A percentile compares a stretch with the other conserved stretches of the same genome.
Conservation (phyloP, 1,140 invertebrate genomes). For the Cepaea nemoralis region DNA sequence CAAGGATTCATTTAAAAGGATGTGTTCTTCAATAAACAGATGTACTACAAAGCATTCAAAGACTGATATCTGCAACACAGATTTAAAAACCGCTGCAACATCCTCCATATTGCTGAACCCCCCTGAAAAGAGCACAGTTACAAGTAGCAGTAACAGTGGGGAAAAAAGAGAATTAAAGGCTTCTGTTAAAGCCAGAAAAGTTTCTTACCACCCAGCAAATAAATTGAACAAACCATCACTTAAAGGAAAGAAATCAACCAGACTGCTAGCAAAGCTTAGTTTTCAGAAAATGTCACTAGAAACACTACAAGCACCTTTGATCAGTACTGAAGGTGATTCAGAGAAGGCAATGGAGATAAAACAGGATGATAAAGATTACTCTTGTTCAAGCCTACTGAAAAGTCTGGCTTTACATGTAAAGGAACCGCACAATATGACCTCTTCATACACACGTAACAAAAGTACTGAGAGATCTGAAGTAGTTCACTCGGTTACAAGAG, state of each 20-base stretch:
- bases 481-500: not conserved
- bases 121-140: not conserved
- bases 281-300: not conserved
- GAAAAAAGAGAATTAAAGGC: slow-evolving; percentile 14
- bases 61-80: not conserved
- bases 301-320: slow-evolving; percentile 9
- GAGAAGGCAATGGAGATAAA: not conserved
- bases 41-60: not conserved
- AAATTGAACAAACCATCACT: not conserved
- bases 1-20: slow-evolving; percentile 17
- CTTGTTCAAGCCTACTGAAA: slow-evolving; percentile 14
- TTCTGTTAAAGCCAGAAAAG: slow-evolving; percentile 8
- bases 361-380: slow-evolving; percentile 21
- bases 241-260: not conserved
- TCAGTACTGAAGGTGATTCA: not conserved
- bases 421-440: not conserved
- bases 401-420: slow-evolving; percentile 6
- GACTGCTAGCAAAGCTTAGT: not conserved
- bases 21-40: slow-evolving; percentile 3
- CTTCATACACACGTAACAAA: not conserved
- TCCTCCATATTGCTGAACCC: not conserved
- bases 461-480: not conserved
- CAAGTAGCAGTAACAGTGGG: not conserved
- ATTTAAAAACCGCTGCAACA: not conserved
- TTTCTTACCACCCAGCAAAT: not conserved